Conservation (phyloP, 2,113 vertebrate species). For the Aythya baeri region DNA sequence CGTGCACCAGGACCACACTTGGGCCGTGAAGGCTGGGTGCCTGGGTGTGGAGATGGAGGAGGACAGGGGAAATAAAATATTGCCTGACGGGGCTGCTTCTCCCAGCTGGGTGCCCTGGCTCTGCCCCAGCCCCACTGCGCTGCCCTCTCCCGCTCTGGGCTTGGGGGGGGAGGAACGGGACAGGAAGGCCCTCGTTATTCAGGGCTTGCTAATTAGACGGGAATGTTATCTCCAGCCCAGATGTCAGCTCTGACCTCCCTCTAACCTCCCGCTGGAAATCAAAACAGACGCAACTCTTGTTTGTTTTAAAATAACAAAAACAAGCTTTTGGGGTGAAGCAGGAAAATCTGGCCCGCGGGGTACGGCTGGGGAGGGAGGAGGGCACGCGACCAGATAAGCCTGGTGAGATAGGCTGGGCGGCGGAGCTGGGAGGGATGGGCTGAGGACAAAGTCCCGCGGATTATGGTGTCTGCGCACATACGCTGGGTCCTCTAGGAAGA, state of each 20-base stretch:
- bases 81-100: not conserved
- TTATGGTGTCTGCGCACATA: not conserved
- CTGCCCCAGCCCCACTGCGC: not conserved
- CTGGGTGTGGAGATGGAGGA: not conserved
- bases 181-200: constrained; percentile 67
- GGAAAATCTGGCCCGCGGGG: not conserved
- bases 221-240: constrained; percentile 75
- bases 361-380: not conserved
- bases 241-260: constrained; percentile 68
- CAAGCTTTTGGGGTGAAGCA: constrained; percentile 13
- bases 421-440: not conserved
- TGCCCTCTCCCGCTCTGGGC: not conserved
- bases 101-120: not conserved
- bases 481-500: not conserved
- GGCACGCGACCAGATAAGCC: not conserved
- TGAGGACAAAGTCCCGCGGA: not conserved
- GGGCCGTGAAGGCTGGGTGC: not conserved
- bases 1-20: too few species aligned
- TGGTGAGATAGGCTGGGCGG: not conserved
- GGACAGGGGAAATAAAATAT: not conserved
- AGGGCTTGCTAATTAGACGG: constrained; percentile 56
- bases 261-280: constrained; percentile 61
- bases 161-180: constrained; percentile 35
- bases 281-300: constrained; percentile 17
- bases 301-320: constrained; percentile 59